Percentiles rank a stretch among this genome's conserved stretches.
These are phyloP conservation scores for Mormoops blainvillei DNA, from an alignment of 2,113 vertebrate species.

Conservation along the genomic window DNA sequence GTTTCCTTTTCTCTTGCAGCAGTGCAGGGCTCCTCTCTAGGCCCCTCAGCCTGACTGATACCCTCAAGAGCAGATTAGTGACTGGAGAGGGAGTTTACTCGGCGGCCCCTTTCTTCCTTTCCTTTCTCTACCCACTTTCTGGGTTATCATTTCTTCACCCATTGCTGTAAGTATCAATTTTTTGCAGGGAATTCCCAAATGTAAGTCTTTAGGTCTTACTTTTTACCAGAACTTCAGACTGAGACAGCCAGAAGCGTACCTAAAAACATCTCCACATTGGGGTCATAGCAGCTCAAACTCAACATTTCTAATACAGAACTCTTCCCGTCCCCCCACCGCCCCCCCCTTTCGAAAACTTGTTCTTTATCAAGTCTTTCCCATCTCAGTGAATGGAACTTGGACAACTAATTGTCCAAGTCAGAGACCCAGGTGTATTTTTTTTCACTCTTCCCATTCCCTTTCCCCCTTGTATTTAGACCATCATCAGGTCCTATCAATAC, in stretches of 20 bases:
- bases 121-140: neutral
- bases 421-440: neutral
- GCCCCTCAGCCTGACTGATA: neutral
- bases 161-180: neutral
- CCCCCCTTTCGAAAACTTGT: neutral
- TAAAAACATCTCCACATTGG: neutral
- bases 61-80: neutral
- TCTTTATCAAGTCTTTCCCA: neutral
- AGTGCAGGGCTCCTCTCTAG: neutral
- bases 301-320: neutral
- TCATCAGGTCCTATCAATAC: neutral
- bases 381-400: neutral
- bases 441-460: neutral
- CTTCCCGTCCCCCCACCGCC: no score
- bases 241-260: neutral
- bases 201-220: neutral
- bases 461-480: no score
- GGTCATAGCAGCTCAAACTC: neutral
- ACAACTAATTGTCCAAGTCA: neutral
- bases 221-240: neutral
- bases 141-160: neutral
- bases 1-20: neutral
- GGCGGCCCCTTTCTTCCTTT: neutral
- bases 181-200: neutral
- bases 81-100: neutral